Percentiles rank a stretch among this genome's conserved stretches.
phyloP scores from a whole-genome alignment of 2,797 vertebrate genomes.

The Hydrocynus forskahlii region DNA sequence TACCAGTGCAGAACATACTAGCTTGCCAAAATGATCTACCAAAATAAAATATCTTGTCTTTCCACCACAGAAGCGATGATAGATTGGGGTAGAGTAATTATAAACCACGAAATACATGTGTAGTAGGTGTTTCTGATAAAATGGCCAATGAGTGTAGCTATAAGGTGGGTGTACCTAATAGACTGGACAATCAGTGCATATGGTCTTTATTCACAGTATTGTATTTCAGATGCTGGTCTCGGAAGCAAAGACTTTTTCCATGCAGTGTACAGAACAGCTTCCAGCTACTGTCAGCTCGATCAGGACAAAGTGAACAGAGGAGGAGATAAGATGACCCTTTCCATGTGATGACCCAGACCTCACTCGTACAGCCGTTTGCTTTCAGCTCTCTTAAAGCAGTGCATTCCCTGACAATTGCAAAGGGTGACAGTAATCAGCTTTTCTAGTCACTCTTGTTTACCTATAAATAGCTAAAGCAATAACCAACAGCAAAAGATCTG shows the following conservation, averaged over 20 bases:
- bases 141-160: neutral
- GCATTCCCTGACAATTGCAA: neutral
- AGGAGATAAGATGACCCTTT: slow-evolving; percentile 11
- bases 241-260: slow-evolving; percentile 8
- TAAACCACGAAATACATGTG: no score
- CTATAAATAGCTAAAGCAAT: neutral
- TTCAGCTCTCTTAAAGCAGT: neutral
- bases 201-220: neutral
- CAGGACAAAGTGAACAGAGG: slow-evolving; percentile 21
- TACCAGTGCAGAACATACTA: neutral
- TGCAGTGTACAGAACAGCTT: slow-evolving; percentile 26
- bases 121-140: neutral
- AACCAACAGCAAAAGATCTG: neutral
- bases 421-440: neutral
- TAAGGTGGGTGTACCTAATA: neutral
- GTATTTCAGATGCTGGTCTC: neutral
- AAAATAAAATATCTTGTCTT: no score
- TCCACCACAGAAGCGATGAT: no score
- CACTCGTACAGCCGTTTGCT: neutral
- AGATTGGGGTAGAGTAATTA: no score
- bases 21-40: no score
- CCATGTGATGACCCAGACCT: slow-evolving; percentile 1
- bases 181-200: neutral
- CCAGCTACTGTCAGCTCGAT: slow-evolving; percentile 30
- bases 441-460: neutral